Conservation (phyloP, 37 sponge, comb jelly and placozoan species). For the Cliona cf. orientalis region DNA sequence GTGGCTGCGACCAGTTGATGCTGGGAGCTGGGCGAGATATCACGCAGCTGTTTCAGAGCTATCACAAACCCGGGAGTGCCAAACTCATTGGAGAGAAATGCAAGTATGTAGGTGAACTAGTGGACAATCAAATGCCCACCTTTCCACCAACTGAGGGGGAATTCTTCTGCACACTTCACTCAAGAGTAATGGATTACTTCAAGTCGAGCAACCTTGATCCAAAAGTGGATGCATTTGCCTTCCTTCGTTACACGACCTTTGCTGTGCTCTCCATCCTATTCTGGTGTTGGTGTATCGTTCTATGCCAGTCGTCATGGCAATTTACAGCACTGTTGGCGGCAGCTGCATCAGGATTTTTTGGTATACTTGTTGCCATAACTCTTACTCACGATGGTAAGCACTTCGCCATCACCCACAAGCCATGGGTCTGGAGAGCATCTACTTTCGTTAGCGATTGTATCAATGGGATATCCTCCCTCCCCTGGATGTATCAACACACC, state of each 20-base stretch:
- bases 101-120: conserved; percentile 10
- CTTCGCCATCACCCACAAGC: conserved; percentile 41
- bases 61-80: conserved; percentile 15
- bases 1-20: conserved; percentile 48
- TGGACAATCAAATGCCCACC: not conserved
- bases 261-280: not conserved
- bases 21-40: conserved; percentile 58
- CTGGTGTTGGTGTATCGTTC: no score
- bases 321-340: no score
- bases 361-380: conserved; percentile 12
- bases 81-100: not conserved
- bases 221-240: not conserved
- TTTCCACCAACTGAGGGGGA: conserved; percentile 14
- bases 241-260: not conserved
- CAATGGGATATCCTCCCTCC: conserved; percentile 3
- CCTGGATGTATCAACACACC: conserved; percentile 38
- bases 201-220: conserved; percentile 36
- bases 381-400: conserved; percentile 36
- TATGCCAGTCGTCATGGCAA: no score
- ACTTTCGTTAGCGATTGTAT: not conserved
- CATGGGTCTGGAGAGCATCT: conserved; percentile 38
- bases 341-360: no score
- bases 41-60: conserved; percentile 42
- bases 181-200: conserved; percentile 23
- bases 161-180: conserved; percentile 19